Base-by-base conservation (phyloP, 1,140 invertebrate species). In the Phthorimaea operculella region DNA sequence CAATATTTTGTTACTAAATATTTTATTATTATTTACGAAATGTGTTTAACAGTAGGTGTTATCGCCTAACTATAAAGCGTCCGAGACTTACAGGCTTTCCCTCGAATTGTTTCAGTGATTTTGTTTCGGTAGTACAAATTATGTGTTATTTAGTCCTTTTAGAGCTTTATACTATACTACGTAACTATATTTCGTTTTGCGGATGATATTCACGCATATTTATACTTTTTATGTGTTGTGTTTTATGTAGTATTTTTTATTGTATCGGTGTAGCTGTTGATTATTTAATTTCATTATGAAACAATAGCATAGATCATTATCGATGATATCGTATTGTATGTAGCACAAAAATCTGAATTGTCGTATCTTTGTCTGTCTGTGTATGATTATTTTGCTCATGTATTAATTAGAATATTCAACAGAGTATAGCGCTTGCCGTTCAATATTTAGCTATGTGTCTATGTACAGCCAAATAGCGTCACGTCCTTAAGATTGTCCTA, bases 41-140 rank as follows among this genome's bases (percentile, higher is more conserved):
- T 5, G 10, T n/a, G 36, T 39, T 4, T 39, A 12, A 39, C 36
- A 4, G 16, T 8, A 14, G 44, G 16, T 15, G 44, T 1, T 16
- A 47, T 47, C 1, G 44, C 44, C 44, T n/a, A 8, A 45, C n/a
- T 45, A 45, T 45, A 14, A 45, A 45, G 44, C 16, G 9, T 47
- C 14, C 9, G 15, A 15, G 44, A 42, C 11, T 11, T 47, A 14
- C 2, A 47, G n/a, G 44, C 44, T 47, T 47, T 16, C 15, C 16
- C 15, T 62, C 51, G 63, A 64, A 65, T 60, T 59, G 55, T 61
- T 65, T 59, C 39, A 63, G 65, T 71, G 59, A 68, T 72, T 57
- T 68, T 56, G 64, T 74, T 59, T 69, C 54, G 65, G 72, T 74
- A 78, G 78, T 81, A 79, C 76, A 78, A 79, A 81, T 70, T 52